Evolutionary conservation across 2,797 vertebrate species (phyloP).

Genomic region (Pteronotus mesoamericanus): DNA sequence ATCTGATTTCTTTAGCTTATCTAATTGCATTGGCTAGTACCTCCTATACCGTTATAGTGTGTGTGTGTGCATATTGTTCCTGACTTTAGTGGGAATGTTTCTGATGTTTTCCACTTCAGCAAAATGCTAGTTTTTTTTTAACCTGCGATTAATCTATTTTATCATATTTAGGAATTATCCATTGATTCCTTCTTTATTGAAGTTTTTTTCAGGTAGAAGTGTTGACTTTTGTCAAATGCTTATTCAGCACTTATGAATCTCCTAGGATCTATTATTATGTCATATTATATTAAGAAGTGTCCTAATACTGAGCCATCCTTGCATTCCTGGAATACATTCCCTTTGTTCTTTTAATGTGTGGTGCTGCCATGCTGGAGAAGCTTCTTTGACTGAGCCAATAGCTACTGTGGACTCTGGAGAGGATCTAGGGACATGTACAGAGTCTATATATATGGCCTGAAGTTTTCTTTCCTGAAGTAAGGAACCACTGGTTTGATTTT

Average conservation of each 20-base stretch:
- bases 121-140: constrained; percentile 1
- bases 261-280: background rate
- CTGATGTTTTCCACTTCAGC: background rate
- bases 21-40: background rate
- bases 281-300: background rate
- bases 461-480: background rate
- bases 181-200: background rate
- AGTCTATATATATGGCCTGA: background rate
- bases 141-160: background rate
- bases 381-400: background rate
- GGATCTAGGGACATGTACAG: background rate
- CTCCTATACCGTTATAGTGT: background rate
- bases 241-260: background rate
- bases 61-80: background rate
- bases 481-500: background rate
- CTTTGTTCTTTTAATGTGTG: background rate
- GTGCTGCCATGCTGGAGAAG: background rate
- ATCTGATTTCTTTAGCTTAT: background rate
- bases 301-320: background rate
- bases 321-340: background rate
- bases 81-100: background rate
- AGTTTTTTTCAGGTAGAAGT: background rate
- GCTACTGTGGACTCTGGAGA: background rate
- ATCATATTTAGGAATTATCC: background rate
- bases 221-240: background rate